A percentile compares a stretch with the other conserved stretches of the same genome.
These are phyloP conservation scores for Microplitis manilae DNA, from an alignment of 2,888 invertebrate genomes.

Conservation along the genomic window DNA sequence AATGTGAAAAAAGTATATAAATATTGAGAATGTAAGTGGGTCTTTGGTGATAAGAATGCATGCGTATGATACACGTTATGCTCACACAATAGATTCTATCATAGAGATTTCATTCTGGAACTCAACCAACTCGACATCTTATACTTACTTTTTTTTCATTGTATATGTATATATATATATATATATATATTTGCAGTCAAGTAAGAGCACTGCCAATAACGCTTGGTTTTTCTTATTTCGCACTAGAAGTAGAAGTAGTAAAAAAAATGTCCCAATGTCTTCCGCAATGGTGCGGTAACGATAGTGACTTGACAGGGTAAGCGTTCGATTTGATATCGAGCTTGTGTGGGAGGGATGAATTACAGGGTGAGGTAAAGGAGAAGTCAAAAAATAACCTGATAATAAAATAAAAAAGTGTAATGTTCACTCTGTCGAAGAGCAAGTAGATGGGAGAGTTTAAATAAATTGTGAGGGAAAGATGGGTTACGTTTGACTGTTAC, in stretches of 20 bases:
- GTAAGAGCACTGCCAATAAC: constrained; percentile 47
- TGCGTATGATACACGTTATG: constrained; percentile 48
- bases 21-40: constrained; percentile 24
- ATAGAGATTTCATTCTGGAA: constrained; percentile 50
- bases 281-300: constrained; percentile 39
- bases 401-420: neutral
- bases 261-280: constrained; percentile 36
- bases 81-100: constrained; percentile 51
- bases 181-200: neutral
- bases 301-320: constrained; percentile 30
- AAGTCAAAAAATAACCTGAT: neutral
- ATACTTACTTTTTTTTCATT: neutral
- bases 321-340: constrained; percentile 43
- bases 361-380: neutral
- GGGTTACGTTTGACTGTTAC: neutral
- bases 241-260: neutral
- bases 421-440: neutral
- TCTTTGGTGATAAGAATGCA: constrained; percentile 44
- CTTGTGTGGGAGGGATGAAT: neutral
- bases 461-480: neutral
- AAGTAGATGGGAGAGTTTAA: neutral
- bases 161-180: neutral
- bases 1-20: constrained; percentile 7
- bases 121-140: constrained; percentile 45
- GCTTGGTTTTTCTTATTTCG: constrained; percentile 40